Base-by-base conservation (phyloP, 2,113 vertebrate genomes). In the Anser brachyrhynchus region DNA sequence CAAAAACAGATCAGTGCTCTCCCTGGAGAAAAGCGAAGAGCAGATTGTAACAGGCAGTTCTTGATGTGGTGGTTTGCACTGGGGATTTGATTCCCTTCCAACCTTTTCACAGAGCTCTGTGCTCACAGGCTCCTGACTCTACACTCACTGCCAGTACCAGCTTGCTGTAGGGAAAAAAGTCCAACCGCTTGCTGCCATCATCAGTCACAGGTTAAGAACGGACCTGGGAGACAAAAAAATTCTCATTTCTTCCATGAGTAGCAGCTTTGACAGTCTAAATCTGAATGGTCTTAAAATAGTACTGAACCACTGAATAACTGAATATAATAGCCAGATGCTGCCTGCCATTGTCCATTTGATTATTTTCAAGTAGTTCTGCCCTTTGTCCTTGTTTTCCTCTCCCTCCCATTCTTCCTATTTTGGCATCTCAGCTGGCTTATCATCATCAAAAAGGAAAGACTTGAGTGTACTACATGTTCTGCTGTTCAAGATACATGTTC, bases 221-320 rank as follows among this genome's bases (percentile, higher is more conserved):
- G 31, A 3, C 8, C 10, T 51, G 37, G 16, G 17, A 54, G 84
- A 66, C 26, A 61, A 19, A n/a, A 74, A 49, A 13, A 57, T 72
- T 79, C 43, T 25, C 49, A 4, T 51, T 75, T n/a, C 20, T 55
- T 71, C 43, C 29, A 13, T 43, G 14, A 41, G 18, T 79, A 74
- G 44, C 31, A 71, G 64, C 6, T 64, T 76, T 88, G 72, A 23
- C 14, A 51, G 0, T 43, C 17, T 59, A n/a, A 4, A n/a, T 70
- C 37, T 75, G 43, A 61, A n/a, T 39, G 19, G 9, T 43, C 4
- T 0, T 17, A 18, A 23, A 77, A 59, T 25, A 11, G 23, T 18
- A 3, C 23, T 31, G 31, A 46, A 72, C 39, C 2, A 4, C 0
- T 0, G 21, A 72, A 7, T 0, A 5, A 39, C 25, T 31, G 7